Evolutionary conservation across 1,140 invertebrate species (phyloP), one percentile per base, ranked within the genome.

Genomic region (Wasmannia auropunctata): DNA sequence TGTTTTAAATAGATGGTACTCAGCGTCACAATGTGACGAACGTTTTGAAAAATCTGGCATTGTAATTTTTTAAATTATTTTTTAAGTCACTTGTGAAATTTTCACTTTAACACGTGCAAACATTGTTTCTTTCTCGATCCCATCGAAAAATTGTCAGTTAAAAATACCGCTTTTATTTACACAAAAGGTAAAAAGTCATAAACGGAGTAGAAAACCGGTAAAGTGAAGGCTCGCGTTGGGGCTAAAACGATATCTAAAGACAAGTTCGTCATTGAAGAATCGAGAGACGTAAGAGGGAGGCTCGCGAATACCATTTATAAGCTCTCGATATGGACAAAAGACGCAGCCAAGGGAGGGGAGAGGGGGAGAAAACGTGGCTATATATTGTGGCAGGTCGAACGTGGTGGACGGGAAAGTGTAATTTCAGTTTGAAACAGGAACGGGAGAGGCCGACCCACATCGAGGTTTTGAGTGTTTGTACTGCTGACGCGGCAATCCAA

Each of bases 401-500:
- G 91, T 86, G 91, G 85, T 86, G 91, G 85, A 91, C 89, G 93
- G 93, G 91, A 94, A 95, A 94, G 93, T 93, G 94, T 94, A 95
- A 95, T 94, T 95, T 94, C 94, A 94, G 93, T 94, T 94, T 92
- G 93, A 95, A 95, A 95, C 93, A 93, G 93, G 92, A 93, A 92
- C 88, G 91, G 85, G 85, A 90, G 86, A 90, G 84, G 77, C 90
- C 92, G 93, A 93, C 93, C 92, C 93, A 93, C 93, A 93, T 93
- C 91, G 94, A 92, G 93, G 83, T 92, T 93, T 93, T 90, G 91
- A 94, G 94, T 94, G 94, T 95, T 95, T 94, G 93, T 95, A 94
- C 94, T 95, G 94, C 94, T 94, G 94, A 95, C 94, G 93, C 93
- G 93, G 94, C 94, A 93, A 94, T 94, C 94, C 94, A 95, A 94